Evolutionary conservation across 35 echinoderm and acorn worm species (phyloP), one percentile per base, ranked within the genome.

Genomic region (Ophioderma brevispina): DNA sequence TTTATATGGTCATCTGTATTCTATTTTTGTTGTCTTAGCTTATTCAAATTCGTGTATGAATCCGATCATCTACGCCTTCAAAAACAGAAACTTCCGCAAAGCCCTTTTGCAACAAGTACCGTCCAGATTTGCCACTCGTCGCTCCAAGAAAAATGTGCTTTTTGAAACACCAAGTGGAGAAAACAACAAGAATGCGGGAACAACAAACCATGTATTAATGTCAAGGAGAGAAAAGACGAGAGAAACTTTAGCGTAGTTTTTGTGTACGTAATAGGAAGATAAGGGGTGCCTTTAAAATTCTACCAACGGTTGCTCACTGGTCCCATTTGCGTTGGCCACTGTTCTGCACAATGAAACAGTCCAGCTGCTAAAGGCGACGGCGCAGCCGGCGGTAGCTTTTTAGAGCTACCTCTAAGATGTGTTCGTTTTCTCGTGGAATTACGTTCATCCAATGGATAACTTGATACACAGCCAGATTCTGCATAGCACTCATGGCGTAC

Each of bases 21-120:
- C 43, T 13, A 55, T 64, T 31, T 82, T 95, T 39, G 79, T 95
- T 3, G 37, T 95, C 5, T 52, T 95, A 30, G 94, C 94, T 15
- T 95, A 85, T 37, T 77, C 85, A 25, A 95, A 95, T 81, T 91
- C 84, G 18, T 95, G 94, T 63, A 82, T 87, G 1, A 95, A 95
- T 79, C 94, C 94, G 31, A 87, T 95, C 36, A 91, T 95, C 31
- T 95, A 95, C 31, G 83, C 89, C 30, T 82, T 85, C 10, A 87
- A 79, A 13, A 95, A 95, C 43, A 55, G 80, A 37, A 77, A 95
- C 38, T 88, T 95, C 35, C 42, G 94, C 10, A 59, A 18, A 25
- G 83, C 43, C 0, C 33, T 85, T 37, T 13, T 35, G 0, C 43
- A 85, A 59, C 52, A 70, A 30, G 59, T 70, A 70, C 59, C 59